Evolutionary conservation across 2,113 vertebrate genomes (phyloP), one percentile per base, ranked within the genome.

Genomic region (Entelurus aequoreus): DNA sequence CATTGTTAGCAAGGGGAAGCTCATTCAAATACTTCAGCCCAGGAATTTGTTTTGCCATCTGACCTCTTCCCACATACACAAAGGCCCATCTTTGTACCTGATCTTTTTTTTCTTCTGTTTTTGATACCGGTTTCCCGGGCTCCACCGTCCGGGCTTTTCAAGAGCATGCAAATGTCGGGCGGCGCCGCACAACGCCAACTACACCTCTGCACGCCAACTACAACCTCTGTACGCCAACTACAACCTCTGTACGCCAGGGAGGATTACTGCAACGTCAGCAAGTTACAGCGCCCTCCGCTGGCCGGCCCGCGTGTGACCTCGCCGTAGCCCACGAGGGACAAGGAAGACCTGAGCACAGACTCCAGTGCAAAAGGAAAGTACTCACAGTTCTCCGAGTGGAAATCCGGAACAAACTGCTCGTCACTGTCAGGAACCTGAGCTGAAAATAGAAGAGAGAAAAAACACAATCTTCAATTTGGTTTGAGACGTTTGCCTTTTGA

Each of bases 351-450:
- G 4, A 65, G 35, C 44, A 58, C 11, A 56, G 4, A 54, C 9
- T 28, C 28, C 28, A 28, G 4, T 28, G 28, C 19, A 69, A 71
- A 65, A 2, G 6, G 5, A 73, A 62, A 48, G 65, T 90, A 98
- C 96, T 98, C 85, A 99, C 97, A 84, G 88, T 94, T 98, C 81
- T 98, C 96, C 60, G 95, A 94, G 69, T 97, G 94, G 84, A 96
- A 95, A 88, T 99, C 97, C 70, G 95, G 97, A 88, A 99, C 94
- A 83, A 95, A 98, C 77, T 96, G 97, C 80, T 99, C 97, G 68
- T 99, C 96, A 0, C 91, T 94, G 90, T 99, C 97, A 64, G 97
- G 97, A 88, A 99, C 97, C 87, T 99, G 96, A 93, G 97, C 97
- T 99, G 93, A 63, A 88, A 76, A 53, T 10, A 71, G 54, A 72